phyloP scores from a whole-genome alignment of 2,888 invertebrate genomes.

The Dicyrtomina minuta region DNA sequence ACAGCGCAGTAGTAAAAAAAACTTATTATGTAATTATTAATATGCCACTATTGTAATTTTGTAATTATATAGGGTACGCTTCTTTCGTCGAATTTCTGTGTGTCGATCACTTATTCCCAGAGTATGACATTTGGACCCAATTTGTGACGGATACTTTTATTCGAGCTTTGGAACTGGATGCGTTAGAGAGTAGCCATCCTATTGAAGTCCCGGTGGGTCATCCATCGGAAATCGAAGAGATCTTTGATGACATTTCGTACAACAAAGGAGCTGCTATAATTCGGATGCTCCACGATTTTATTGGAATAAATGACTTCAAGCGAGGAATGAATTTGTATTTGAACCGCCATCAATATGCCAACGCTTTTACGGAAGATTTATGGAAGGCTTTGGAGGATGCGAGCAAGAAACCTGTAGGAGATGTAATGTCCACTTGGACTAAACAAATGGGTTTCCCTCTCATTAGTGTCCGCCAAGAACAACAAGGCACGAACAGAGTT shows the following conservation, averaged over 20 bases:
- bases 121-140: conserved; percentile 96
- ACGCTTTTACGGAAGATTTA: conserved; percentile 89
- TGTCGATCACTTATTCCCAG: conserved; percentile 87
- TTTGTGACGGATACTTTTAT: conserved; percentile 88
- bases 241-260: conserved; percentile 87
- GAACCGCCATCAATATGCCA: conserved; percentile 80
- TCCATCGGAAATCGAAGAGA: conserved; percentile 94
- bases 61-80: no score
- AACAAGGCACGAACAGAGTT: conserved; percentile 64
- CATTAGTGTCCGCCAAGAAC: conserved; percentile 63
- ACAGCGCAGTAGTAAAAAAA: no score
- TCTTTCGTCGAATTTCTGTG: conserved; percentile 94
- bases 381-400: conserved; percentile 88
- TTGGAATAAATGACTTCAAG: conserved; percentile 88
- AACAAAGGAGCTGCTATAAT: conserved; percentile 91
- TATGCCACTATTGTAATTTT: no score
- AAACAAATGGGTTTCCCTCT: conserved; percentile 87
- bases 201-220: conserved; percentile 90
- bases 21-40: no score
- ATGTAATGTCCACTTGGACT: conserved; percentile 96
- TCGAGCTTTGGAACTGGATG: conserved; percentile 81
- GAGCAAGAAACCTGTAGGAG: conserved; percentile 83
- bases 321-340: conserved; percentile 91
- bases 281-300: conserved; percentile 88
- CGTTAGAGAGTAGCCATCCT: conserved; percentile 88